Conservation (phyloP, 2,797 vertebrate species). For the Thaleichthys pacificus region DNA sequence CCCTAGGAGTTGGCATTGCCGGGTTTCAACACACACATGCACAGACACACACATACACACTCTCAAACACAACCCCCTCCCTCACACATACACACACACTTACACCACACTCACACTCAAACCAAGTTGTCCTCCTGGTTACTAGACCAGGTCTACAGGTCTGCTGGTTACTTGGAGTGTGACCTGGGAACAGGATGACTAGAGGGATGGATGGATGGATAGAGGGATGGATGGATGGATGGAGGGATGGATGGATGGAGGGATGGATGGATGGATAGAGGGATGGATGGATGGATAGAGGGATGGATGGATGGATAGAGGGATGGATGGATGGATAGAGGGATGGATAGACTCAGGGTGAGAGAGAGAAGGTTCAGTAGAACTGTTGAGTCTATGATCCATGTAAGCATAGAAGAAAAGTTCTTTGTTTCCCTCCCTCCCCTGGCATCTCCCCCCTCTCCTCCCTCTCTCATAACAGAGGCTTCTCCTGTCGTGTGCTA, state of each 20-base stretch:
- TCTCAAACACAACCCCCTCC: too few relatives aligned
- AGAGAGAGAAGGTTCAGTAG: conserved; percentile 4
- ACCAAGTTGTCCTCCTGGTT: conserved; percentile 8
- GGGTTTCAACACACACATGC: conserved; percentile 18
- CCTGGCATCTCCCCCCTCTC: neutral
- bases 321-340: too few relatives aligned
- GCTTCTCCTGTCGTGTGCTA: neutral
- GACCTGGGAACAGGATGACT: neutral
- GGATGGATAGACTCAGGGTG: conserved; percentile 16
- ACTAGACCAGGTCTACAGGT: conserved; percentile 23
- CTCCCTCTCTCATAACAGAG: neutral
- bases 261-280: neutral
- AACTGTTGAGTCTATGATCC: conserved; percentile 35
- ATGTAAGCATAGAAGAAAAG: conserved; percentile 20
- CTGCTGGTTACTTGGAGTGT: neutral
- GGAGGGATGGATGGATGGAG: conserved; percentile 23
- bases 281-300: too few relatives aligned
- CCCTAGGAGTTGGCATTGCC: too few relatives aligned
- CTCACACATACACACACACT: conserved; percentile 4
- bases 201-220: neutral
- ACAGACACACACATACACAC: too few relatives aligned
- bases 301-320: neutral
- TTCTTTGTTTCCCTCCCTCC: neutral
- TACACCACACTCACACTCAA: conserved; percentile 13
- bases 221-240: conserved; percentile 18